phyloP scores from a whole-genome alignment of 2,113 vertebrate species.

The Natator depressus region DNA sequence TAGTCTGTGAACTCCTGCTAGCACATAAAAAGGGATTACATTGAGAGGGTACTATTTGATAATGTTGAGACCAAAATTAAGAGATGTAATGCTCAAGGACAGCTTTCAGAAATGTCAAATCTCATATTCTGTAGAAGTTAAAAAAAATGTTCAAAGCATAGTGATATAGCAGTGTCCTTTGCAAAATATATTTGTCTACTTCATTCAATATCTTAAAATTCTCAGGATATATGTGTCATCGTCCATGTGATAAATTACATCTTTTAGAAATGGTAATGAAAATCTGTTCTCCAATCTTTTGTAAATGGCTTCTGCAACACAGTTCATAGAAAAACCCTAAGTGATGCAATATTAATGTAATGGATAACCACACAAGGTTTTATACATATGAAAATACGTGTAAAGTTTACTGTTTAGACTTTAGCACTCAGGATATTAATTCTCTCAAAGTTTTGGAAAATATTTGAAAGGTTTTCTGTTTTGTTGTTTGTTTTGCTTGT shows the following conservation, averaged over 20 bases:
- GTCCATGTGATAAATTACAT: conserved; percentile 13
- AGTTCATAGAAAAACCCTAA: neutral
- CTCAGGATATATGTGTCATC: neutral
- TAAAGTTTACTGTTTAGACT: neutral
- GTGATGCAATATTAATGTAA: neutral
- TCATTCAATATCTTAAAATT: conserved; percentile 15
- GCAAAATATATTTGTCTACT: neutral
- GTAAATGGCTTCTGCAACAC: neutral
- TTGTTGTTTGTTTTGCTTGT: neutral
- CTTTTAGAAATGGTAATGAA: neutral
- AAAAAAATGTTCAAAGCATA: neutral
- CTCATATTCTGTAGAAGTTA: neutral
- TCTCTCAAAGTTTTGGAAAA: neutral
- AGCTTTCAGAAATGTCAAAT: neutral
- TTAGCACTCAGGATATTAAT: neutral
- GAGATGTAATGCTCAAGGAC: neutral
- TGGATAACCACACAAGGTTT: neutral
- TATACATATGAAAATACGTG: neutral
- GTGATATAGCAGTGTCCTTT: neutral
- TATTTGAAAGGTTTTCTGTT: neutral
- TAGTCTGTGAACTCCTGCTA: neutral
- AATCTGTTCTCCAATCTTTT: neutral
- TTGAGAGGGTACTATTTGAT: neutral
- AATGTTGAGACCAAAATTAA: neutral
- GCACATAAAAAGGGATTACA: neutral